phyloP scores from a whole-genome alignment of 2,113 vertebrate genomes.

The Leptocoma aspasia region DNA sequence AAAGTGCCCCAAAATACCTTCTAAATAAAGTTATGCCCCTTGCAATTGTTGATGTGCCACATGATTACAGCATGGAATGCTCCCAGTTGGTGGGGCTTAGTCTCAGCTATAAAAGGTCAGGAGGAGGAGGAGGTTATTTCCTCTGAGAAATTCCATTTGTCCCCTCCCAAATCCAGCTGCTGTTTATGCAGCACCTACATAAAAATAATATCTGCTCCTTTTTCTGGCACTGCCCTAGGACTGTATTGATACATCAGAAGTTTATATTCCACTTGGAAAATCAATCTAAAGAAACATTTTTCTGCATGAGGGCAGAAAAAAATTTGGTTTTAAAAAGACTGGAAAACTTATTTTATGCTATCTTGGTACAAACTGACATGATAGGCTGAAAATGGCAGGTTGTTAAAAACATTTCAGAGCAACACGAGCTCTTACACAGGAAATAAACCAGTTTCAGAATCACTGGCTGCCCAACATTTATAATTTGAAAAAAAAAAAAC shows the following conservation, averaged over 20 bases:
- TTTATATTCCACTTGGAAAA: background rate
- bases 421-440: background rate
- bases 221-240: background rate
- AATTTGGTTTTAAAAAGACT: background rate
- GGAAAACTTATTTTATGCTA: background rate
- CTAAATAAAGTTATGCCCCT: background rate
- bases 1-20: background rate
- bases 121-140: constrained; percentile 27
- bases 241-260: background rate
- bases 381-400: background rate
- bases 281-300: background rate
- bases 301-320: background rate
- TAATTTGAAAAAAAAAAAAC: background rate
- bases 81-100: background rate
- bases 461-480: background rate
- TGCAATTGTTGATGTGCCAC: background rate
- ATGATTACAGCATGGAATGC: background rate
- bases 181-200: constrained; percentile 27
- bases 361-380: background rate
- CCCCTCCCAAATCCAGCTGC: constrained; percentile 56
- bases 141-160: constrained; percentile 33
- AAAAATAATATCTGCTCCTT: constrained; percentile 8
- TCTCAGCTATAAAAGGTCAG: background rate
- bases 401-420: background rate
- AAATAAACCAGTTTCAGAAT: constrained; percentile 58